These are phyloP conservation scores for Sinosuthora webbiana DNA, from an alignment of 2,113 vertebrate species.

Conservation along the genomic window DNA sequence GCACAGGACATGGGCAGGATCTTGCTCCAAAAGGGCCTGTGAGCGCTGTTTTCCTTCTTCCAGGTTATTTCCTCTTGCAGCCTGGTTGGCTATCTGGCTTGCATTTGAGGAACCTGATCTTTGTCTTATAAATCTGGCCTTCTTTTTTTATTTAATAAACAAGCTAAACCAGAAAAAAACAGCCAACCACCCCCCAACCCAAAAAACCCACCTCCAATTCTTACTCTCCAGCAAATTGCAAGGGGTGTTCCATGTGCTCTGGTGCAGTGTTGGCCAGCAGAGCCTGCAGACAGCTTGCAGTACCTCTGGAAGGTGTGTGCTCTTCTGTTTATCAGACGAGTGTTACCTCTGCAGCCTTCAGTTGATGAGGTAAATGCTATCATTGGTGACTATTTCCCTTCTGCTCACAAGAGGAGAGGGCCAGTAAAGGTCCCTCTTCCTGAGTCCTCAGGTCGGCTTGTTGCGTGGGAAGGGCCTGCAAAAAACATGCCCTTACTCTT, in stretches of 20 bases:
- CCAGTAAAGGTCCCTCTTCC: neutral
- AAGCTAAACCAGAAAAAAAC: neutral
- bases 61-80: neutral
- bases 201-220: neutral
- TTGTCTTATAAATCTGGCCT: neutral
- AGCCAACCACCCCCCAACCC: neutral
- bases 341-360: slow-evolving; percentile 32
- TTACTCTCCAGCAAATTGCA: neutral
- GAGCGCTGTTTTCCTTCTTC: neutral
- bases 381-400: neutral
- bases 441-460: neutral
- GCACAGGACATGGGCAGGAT: neutral
- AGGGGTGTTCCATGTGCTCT: neutral
- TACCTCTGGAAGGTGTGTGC: slow-evolving; percentile 34
- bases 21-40: neutral
- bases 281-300: slow-evolving; percentile 41
- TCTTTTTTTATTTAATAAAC: neutral
- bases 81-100: neutral
- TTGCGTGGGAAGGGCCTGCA: neutral
- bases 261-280: neutral
- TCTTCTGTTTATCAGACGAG: slow-evolving; percentile 7
- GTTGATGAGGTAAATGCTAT: slow-evolving; percentile 35
- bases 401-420: neutral
- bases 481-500: neutral
- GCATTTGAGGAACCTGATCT: neutral